Conservation (phyloP, 2,888 invertebrate genomes). For the Lottia gigantea region DNA sequence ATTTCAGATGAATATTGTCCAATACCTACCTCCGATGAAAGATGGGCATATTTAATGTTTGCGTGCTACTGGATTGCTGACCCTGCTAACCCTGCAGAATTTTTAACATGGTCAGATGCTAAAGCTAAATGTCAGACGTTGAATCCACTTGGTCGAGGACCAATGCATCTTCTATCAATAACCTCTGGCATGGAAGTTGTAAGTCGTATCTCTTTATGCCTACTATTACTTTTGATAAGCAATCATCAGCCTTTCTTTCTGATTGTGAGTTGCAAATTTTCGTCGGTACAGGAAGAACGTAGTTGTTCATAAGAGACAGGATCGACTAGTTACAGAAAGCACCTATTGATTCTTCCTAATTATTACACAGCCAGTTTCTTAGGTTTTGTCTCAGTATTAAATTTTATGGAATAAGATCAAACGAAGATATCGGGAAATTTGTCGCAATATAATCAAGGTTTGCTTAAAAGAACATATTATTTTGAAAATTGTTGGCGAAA, state of each 20-base stretch:
- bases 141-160: conserved; percentile 19
- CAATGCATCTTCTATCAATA: conserved; percentile 31
- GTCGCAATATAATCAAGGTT: no score
- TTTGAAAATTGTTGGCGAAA: no score
- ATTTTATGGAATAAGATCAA: no score
- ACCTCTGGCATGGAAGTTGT: conserved; percentile 32
- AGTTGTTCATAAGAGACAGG: no score
- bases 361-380: no score
- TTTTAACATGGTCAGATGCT: conserved; percentile 37
- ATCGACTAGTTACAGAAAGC: no score
- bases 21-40: conserved; percentile 13
- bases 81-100: conserved; percentile 32
- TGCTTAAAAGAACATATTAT: no score
- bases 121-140: conserved; percentile 32
- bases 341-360: no score
- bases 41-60: conserved; percentile 17
- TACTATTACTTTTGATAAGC: neutral
- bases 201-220: conserved; percentile 11
- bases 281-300: no score
- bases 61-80: conserved; percentile 38
- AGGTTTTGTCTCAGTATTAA: no score
- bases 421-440: no score
- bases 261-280: no score
- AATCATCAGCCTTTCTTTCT: neutral
- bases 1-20: conserved; percentile 34